Conservation (phyloP, 1,140 invertebrate genomes). For the Cydia splendana region DNA sequence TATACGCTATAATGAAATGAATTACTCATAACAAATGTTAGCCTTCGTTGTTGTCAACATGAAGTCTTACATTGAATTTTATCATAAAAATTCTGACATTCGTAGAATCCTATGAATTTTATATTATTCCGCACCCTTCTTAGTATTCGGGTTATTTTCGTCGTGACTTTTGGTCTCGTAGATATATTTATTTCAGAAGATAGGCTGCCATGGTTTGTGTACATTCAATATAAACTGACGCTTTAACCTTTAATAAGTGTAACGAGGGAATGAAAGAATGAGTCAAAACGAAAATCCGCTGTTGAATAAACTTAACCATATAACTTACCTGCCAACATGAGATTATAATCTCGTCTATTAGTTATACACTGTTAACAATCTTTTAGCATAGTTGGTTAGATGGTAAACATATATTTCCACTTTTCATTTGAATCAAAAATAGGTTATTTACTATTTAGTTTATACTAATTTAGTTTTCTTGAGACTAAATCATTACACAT, state of each 20-base stretch:
- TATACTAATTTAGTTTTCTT: too few species aligned
- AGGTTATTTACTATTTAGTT: too few species aligned
- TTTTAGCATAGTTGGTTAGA: too few species aligned
- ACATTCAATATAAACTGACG: neutral
- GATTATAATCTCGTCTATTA: too few species aligned
- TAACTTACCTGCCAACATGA: too few species aligned
- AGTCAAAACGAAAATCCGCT: neutral
- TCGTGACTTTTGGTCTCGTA: slow-evolving; percentile 5
- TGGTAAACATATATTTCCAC: too few species aligned
- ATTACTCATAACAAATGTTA: too few species aligned
- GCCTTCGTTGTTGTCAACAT: neutral
- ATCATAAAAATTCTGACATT: neutral
- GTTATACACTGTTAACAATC: too few species aligned
- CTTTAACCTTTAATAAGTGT: neutral
- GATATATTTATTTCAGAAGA: slow-evolving; percentile 10
- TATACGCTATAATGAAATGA: too few species aligned
- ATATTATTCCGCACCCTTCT: neutral
- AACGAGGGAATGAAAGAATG: neutral
- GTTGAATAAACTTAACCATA: neutral
- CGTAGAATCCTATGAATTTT: slow-evolving; percentile 21
- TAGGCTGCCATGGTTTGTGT: slow-evolving; percentile 10
- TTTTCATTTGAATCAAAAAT: too few species aligned
- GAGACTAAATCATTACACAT: too few species aligned
- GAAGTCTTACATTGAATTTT: neutral
- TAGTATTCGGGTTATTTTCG: neutral